Evolutionary conservation across 1,140 invertebrate species (phyloP).

Genomic region (Rhopalosiphum maidis): DNA sequence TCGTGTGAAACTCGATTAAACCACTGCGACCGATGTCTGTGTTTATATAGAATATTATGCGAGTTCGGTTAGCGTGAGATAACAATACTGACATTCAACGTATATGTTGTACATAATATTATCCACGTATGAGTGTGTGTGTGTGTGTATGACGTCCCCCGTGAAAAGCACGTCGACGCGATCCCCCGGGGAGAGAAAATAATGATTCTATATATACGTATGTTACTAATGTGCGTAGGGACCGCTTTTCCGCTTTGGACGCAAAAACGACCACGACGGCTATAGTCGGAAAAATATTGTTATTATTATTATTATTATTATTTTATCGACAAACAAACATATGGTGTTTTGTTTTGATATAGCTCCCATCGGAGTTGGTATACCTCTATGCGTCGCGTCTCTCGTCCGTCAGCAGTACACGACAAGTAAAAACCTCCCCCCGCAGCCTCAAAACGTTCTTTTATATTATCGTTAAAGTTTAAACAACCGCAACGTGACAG

Average conservation of each 20-base stretch:
- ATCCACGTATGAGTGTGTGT: too few species aligned
- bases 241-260: not conserved
- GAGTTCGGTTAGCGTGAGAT: not conserved
- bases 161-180: not conserved
- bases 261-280: not conserved
- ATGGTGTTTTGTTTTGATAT: not conserved
- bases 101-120: not conserved
- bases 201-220: not conserved
- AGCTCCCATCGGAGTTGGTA: not conserved
- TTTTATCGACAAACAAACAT: not conserved
- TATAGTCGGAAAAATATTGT: not conserved
- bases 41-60: not conserved
- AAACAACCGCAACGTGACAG: not conserved
- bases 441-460: not conserved
- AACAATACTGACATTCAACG: not conserved
- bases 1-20: not conserved
- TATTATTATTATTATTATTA: not conserved
- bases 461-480: not conserved
- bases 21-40: not conserved
- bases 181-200: not conserved
- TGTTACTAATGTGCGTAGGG: not conserved
- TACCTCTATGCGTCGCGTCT: too few species aligned
- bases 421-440: not conserved
- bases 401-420: not conserved
- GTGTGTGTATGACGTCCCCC: not conserved